Conservation (phyloP, 2,888 invertebrate genomes). For the Eremobia ochroleuca region DNA sequence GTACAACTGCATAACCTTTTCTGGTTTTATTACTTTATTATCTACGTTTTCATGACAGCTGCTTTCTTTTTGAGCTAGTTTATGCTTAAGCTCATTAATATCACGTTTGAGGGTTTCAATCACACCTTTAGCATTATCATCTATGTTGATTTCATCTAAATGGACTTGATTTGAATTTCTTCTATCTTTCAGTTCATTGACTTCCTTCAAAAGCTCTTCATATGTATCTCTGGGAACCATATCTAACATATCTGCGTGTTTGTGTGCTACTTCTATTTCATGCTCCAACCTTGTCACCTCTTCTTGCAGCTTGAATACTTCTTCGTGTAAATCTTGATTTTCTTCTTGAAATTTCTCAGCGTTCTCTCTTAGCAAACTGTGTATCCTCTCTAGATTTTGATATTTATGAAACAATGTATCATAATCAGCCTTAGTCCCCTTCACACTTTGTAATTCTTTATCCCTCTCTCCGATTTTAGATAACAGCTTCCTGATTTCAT, state of each 20-base stretch:
- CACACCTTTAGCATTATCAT: slow-evolving; percentile 89
- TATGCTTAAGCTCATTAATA: slow-evolving; percentile 84
- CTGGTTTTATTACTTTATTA: slow-evolving; percentile 80
- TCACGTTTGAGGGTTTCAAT: slow-evolving; percentile 89
- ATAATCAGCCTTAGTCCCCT: slow-evolving; percentile 77
- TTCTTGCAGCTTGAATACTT: slow-evolving; percentile 88
- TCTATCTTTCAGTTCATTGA: slow-evolving; percentile 80
- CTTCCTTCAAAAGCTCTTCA: slow-evolving; percentile 82
- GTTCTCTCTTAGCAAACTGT: slow-evolving; percentile 85
- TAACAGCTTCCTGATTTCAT: slow-evolving; percentile 84
- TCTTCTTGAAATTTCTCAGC: slow-evolving; percentile 90
- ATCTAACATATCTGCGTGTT: slow-evolving; percentile 77
- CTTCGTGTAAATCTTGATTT: slow-evolving; percentile 89
- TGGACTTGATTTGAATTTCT: slow-evolving; percentile 79
- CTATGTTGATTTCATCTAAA: slow-evolving; percentile 87
- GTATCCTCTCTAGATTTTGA: slow-evolving; percentile 87
- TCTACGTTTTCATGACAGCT: slow-evolving; percentile 71
- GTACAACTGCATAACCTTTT: slow-evolving; percentile 85
- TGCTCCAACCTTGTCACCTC: slow-evolving; percentile 87
- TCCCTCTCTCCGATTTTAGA: slow-evolving; percentile 87
- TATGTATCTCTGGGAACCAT: slow-evolving; percentile 83
- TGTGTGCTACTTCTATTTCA: slow-evolving; percentile 82
- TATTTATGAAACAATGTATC: slow-evolving; percentile 87
- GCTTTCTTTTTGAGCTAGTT: slow-evolving; percentile 79
- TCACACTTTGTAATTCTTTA: slow-evolving; percentile 80